A percentile compares a stretch with the other conserved stretches of the same genome.
phyloP scores from a whole-genome alignment of 92 coral and sea anemone genomes.

The Blastomussa wellsi region DNA sequence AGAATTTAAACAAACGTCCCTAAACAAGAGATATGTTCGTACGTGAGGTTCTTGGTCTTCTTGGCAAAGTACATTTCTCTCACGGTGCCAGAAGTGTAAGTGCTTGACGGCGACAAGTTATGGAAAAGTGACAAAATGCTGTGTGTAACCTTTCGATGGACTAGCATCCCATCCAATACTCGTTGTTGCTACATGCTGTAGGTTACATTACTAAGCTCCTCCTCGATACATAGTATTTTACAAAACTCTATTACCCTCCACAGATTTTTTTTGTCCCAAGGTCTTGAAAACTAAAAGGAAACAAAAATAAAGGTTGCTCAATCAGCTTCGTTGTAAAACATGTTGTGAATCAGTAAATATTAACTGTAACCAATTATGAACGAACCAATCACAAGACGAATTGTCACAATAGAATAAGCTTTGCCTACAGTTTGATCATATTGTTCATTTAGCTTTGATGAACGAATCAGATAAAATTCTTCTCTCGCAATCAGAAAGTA shows the following conservation, averaged over 20 bases:
- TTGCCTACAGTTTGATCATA: background rate
- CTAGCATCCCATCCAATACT: too few relatives aligned
- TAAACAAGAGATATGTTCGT: background rate
- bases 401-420: background rate
- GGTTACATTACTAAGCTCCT: too few relatives aligned
- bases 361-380: background rate
- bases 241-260: background rate
- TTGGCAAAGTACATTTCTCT: too few relatives aligned
- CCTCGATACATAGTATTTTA: background rate
- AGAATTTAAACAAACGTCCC: background rate
- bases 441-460: background rate
- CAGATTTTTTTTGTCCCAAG: background rate
- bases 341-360: slow-evolving; percentile 20
- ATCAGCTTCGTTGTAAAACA: background rate
- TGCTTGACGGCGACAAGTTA: too few relatives aligned
- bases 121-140: too few relatives aligned
- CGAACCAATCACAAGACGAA: background rate
- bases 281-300: background rate
- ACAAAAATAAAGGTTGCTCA: background rate
- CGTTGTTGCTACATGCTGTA: too few relatives aligned
- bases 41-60: too few relatives aligned
- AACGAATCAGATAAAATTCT: background rate
- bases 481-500: background rate
- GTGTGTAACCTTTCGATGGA: too few relatives aligned
- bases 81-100: too few relatives aligned